These are phyloP conservation scores for Cepaea nemoralis DNA, from an alignment of 1,140 invertebrate genomes.

Conservation along the genomic window DNA sequence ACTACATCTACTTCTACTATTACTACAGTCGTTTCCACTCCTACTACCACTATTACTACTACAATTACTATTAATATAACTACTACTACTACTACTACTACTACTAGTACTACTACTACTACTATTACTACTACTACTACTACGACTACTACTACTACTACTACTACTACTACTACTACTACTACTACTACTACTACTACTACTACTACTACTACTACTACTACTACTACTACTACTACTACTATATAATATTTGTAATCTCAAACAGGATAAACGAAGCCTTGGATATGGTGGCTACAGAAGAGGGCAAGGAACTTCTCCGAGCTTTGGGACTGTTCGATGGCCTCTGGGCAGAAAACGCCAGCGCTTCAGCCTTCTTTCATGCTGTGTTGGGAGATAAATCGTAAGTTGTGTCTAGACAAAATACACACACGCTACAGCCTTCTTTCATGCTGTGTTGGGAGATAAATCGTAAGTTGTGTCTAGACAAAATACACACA, in stretches of 20 bases:
- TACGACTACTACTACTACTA: not conserved
- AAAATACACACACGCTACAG: no score
- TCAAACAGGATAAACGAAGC: not conserved
- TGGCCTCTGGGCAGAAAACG: not conserved
- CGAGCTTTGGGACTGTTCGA: not conserved
- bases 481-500: no score
- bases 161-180: not conserved
- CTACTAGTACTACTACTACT: not conserved
- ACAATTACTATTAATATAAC: not conserved
- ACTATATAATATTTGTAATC: no score
- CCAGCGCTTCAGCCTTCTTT: not conserved
- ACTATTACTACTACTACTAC: conserved; percentile 1
- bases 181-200: conserved; percentile 2
- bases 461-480: no score
- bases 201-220: not conserved
- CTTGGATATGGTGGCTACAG: not conserved
- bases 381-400: not conserved
- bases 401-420: not conserved
- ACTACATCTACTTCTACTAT: not conserved
- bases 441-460: no score
- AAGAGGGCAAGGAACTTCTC: not conserved
- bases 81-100: not conserved
- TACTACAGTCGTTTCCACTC: not conserved
- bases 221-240: not conserved
- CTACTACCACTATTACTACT: not conserved